Conservation (phyloP, 2,113 vertebrate genomes). For the Cyanoramphus novaezelandiae region DNA sequence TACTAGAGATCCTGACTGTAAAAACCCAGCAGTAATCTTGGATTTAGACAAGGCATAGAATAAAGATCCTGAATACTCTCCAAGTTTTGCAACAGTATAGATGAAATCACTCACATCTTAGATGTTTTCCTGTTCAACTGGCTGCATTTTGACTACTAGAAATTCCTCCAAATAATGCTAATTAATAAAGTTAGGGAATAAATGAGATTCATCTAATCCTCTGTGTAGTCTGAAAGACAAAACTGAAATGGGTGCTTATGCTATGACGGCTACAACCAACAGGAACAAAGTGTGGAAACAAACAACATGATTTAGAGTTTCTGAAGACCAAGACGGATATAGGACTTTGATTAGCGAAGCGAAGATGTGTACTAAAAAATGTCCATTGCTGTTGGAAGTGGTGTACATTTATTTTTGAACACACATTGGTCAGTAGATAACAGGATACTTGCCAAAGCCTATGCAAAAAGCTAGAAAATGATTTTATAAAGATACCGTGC, state of each 20-base stretch:
- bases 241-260: not conserved
- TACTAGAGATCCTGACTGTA: not conserved
- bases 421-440: not conserved
- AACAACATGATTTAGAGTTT: not conserved
- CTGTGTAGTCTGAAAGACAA: not conserved
- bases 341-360: not conserved
- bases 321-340: not conserved
- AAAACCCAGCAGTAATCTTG: not conserved
- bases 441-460: not conserved
- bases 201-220: not conserved
- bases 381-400: conserved; percentile 20
- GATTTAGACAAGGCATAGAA: not conserved
- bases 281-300: not conserved
- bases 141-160: not conserved
- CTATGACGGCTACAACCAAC: not conserved
- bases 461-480: not conserved
- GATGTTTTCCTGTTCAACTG: not conserved
- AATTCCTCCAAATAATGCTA: not conserved
- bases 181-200: not conserved
- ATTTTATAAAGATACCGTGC: not conserved
- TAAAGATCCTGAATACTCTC: not conserved
- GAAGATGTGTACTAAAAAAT: not conserved
- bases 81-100: not conserved
- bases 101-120: not conserved
- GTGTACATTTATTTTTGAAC: not conserved